Percentiles rank a stretch among this genome's conserved stretches.
Conservation (phyloP, 2,888 invertebrate species). For the Amorpha juglandis region DNA sequence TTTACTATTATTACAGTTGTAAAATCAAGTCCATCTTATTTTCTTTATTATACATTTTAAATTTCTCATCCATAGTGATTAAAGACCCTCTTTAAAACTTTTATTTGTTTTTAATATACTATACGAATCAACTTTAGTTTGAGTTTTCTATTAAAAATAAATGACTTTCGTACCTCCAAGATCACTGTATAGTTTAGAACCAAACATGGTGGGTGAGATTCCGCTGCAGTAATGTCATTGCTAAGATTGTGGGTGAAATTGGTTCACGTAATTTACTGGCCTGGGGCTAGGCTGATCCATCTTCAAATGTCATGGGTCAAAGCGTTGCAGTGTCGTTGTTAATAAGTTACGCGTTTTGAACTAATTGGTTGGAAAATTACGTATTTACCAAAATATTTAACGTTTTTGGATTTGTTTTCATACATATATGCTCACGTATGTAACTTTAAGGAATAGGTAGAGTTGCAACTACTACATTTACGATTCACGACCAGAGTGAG, state of each 20-base stretch:
- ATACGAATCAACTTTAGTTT: not conserved
- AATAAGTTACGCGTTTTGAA: slow-evolving; percentile 42
- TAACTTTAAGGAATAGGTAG: too few species aligned
- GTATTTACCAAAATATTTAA: not conserved
- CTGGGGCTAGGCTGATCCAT: slow-evolving; percentile 62
- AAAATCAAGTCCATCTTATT: too few species aligned
- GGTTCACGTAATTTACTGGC: slow-evolving; percentile 76
- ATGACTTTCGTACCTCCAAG: slow-evolving; percentile 42
- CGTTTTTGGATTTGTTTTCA: too few species aligned
- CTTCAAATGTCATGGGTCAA: slow-evolving; percentile 43
- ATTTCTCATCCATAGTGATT: too few species aligned
- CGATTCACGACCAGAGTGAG: too few species aligned
- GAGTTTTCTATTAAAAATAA: not conserved
- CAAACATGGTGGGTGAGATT: slow-evolving; percentile 65
- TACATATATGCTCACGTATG: too few species aligned
- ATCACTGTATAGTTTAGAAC: slow-evolving; percentile 51
- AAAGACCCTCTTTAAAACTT: too few species aligned
- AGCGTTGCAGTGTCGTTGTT: slow-evolving; percentile 13
- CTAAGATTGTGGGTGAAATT: slow-evolving; percentile 77
- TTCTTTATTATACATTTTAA: too few species aligned
- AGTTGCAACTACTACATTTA: too few species aligned
- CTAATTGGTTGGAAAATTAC: slow-evolving; percentile 49
- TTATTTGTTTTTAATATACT: too few species aligned
- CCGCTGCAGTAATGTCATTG: slow-evolving; percentile 73
- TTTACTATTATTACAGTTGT: too few species aligned